Percentiles rank a stretch among this genome's conserved stretches.
These are phyloP conservation scores for Eulithis prunata DNA, from an alignment of 2,888 invertebrate genomes.

Conservation along the genomic window DNA sequence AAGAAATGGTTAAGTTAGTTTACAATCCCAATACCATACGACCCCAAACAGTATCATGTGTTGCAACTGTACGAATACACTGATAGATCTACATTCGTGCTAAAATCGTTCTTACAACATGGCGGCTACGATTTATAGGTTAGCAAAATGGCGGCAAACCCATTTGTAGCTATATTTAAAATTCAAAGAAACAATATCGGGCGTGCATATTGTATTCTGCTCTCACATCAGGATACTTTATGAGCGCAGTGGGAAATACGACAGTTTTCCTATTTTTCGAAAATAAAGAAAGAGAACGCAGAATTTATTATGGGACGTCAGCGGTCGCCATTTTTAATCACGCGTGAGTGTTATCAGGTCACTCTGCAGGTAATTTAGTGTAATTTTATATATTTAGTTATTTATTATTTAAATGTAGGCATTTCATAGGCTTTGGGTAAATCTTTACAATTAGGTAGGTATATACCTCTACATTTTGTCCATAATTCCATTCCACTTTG, in stretches of 20 bases:
- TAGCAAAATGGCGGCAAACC: conserved; percentile 44
- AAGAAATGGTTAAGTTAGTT: conserved; percentile 43
- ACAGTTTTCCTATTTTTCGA: conserved; percentile 64
- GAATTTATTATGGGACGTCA: conserved; percentile 61
- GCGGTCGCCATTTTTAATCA: conserved; percentile 63
- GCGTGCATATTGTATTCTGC: conserved; percentile 72
- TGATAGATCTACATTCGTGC: conserved; percentile 43
- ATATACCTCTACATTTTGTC: too few species aligned
- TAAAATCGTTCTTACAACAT: conserved; percentile 49
- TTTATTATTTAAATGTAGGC: too few species aligned
- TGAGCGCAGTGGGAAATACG: conserved; percentile 75
- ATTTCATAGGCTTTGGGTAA: too few species aligned
- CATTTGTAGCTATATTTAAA: conserved; percentile 63
- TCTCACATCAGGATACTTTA: conserved; percentile 72
- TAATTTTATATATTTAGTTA: conserved; percentile 5
- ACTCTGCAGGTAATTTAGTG: conserved; percentile 52
- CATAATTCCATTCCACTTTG: too few species aligned
- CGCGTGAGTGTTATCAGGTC: conserved; percentile 56
- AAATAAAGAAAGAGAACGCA: conserved; percentile 58
- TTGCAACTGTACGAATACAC: conserved; percentile 45
- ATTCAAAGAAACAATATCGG: conserved; percentile 82
- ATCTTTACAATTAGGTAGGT: too few species aligned
- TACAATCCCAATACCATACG: conserved; percentile 58
- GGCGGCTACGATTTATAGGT: conserved; percentile 48
- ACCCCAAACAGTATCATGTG: conserved; percentile 57